Conservation (phyloP, 2,797 vertebrate species). For the Neopelma chrysocephalum region DNA sequence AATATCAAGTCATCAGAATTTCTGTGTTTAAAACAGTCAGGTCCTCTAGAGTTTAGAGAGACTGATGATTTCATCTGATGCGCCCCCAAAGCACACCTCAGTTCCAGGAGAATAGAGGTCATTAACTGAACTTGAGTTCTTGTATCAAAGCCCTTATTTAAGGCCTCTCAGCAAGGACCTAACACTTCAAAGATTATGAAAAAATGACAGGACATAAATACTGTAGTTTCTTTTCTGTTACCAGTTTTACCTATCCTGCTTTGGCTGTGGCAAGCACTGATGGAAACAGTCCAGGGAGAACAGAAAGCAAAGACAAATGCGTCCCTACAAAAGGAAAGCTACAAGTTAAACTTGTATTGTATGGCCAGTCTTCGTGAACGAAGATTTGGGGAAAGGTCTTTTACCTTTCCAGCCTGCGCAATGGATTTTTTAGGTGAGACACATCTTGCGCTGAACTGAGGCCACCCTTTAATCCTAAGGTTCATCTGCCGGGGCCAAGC, state of each 20-base stretch:
- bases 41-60: background rate
- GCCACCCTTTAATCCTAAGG: too few species aligned
- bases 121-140: background rate
- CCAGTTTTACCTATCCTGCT: background rate
- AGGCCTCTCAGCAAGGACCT: background rate
- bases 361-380: too few species aligned
- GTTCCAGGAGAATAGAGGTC: background rate
- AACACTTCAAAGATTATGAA: background rate
- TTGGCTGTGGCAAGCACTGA: background rate
- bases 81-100: background rate
- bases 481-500: too few species aligned
- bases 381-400: too few species aligned
- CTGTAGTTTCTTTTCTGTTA: background rate
- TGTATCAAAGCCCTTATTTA: background rate
- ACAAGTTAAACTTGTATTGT: background rate
- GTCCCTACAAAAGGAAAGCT: background rate
- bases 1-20: background rate
- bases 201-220: background rate
- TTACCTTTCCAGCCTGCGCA: too few species aligned
- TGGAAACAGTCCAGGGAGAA: background rate
- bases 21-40: background rate
- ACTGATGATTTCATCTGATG: background rate
- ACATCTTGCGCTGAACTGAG: too few species aligned
- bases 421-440: too few species aligned
- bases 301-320: background rate